Percentiles rank a stretch among this genome's conserved stretches.
phyloP scores from a whole-genome alignment of 2,113 vertebrate genomes.

The Tragelaphus buxtoni region DNA sequence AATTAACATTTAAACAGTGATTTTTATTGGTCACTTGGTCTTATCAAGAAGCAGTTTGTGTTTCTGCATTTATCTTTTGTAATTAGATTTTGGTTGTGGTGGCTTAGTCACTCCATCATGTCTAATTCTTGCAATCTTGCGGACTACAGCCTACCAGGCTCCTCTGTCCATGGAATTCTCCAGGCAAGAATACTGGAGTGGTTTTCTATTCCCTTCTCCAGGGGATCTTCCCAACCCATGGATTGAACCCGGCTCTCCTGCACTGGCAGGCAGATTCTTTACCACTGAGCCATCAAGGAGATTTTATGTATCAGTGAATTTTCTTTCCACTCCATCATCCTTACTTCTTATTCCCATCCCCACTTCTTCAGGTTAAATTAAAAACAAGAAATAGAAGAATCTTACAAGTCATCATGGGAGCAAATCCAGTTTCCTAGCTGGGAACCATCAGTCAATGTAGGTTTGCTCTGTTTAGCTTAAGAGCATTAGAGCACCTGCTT shows the following conservation, averaged over 20 bases:
- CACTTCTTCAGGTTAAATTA: not conserved
- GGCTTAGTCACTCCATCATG: not conserved
- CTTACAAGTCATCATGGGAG: not conserved
- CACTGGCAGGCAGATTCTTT: not conserved
- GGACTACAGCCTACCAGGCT: not conserved
- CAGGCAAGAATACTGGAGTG: not conserved
- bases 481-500: not conserved
- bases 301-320: not conserved
- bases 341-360: not conserved
- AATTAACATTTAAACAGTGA: not conserved
- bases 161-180: not conserved
- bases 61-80: not conserved
- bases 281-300: not conserved
- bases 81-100: not conserved
- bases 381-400: not conserved
- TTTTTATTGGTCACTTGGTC: not conserved
- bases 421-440: not conserved
- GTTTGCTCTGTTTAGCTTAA: not conserved
- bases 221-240: not conserved
- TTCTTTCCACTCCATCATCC: not conserved
- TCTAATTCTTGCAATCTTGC: not conserved
- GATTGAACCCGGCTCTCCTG: not conserved
- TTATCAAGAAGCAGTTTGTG: not conserved
- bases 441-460: not conserved
- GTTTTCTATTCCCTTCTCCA: not conserved